A percentile compares a stretch with the other conserved stretches of the same genome.
phyloP scores from a whole-genome alignment of 2,113 vertebrate genomes.

The Panurus biarmicus region DNA sequence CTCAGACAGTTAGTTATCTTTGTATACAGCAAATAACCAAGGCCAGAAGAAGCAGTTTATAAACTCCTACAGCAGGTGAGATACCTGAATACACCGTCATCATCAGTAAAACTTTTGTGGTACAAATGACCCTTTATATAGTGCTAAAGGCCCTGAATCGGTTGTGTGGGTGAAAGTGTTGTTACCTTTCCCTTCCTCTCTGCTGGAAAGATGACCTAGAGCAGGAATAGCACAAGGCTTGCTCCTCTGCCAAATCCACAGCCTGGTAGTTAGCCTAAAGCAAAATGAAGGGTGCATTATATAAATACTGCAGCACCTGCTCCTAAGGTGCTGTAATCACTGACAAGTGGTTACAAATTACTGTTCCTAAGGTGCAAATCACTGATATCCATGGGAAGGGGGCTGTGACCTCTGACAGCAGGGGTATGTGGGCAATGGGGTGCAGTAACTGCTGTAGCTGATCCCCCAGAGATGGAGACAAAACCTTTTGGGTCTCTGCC shows the following conservation, averaged over 20 bases:
- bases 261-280: background rate
- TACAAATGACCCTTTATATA: background rate
- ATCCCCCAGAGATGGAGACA: background rate
- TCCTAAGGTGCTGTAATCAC: background rate
- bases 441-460: background rate
- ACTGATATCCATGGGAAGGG: background rate
- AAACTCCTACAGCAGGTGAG: background rate
- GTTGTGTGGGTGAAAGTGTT: background rate
- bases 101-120: background rate
- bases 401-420: background rate
- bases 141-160: background rate
- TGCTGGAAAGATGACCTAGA: background rate
- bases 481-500: background rate
- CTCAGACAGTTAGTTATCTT: background rate
- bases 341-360: background rate
- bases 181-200: background rate
- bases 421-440: accelerated
- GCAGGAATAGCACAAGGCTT: background rate
- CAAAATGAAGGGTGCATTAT: background rate
- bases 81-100: background rate
- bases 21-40: background rate
- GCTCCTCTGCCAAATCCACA: background rate
- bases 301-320: background rate
- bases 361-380: background rate
- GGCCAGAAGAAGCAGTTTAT: background rate